Evolutionary conservation across 2,113 vertebrate species (phyloP).

Genomic region (Ailuropoda melanoleuca): DNA sequence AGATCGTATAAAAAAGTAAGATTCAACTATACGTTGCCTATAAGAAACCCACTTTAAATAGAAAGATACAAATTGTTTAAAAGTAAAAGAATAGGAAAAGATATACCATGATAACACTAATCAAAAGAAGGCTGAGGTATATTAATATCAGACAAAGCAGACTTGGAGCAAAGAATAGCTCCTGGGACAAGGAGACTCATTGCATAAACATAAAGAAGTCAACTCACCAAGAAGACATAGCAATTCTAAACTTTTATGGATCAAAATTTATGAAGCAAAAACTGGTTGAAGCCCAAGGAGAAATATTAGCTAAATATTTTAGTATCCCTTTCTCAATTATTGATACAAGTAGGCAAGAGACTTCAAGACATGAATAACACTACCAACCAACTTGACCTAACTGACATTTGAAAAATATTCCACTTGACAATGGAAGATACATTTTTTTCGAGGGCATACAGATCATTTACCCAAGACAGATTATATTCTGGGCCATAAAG

Average conservation of each 20-base stretch:
- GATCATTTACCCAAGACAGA: neutral
- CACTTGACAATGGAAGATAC: neutral
- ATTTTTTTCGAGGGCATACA: neutral
- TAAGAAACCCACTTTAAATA: neutral
- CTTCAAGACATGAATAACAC: neutral
- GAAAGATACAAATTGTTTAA: neutral
- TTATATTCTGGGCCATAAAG: neutral
- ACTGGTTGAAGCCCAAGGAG: neutral
- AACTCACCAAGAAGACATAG: neutral
- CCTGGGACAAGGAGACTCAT: neutral
- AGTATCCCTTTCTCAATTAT: neutral
- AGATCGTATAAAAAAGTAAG: neutral
- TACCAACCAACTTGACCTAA: neutral
- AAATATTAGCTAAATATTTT: neutral
- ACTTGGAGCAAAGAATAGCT: neutral
- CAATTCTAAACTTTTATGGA: neutral
- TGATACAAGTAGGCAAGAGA: neutral
- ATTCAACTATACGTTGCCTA: neutral
- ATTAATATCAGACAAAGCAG: neutral
- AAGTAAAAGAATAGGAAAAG: neutral
- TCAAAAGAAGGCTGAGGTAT: neutral
- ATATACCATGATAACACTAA: neutral
- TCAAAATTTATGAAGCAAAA: neutral
- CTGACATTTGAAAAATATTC: neutral
- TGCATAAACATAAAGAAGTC: neutral